These are phyloP conservation scores for Drosophila orosa DNA, from an alignment of 1,140 invertebrate genomes.

Conservation along the genomic window DNA sequence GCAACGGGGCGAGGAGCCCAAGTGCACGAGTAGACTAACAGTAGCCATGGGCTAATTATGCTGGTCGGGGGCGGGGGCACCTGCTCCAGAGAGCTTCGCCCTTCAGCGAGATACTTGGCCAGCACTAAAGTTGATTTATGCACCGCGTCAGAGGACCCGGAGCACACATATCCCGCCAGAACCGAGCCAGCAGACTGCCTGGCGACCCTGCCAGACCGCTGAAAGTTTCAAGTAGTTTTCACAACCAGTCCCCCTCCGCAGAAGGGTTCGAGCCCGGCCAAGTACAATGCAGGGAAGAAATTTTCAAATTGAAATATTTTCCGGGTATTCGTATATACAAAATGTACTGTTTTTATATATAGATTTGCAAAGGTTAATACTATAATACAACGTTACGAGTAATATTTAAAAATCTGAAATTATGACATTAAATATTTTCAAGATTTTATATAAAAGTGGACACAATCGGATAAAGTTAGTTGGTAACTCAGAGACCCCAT, in stretches of 20 bases:
- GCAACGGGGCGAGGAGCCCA: slow-evolving; percentile 3
- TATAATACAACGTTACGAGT: neutral
- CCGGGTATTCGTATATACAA: neutral
- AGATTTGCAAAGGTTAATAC: too few relatives aligned
- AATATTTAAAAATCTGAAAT: too few relatives aligned
- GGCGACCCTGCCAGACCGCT: slow-evolving; percentile 44
- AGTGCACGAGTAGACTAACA: slow-evolving; percentile 55
- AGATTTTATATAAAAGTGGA: too few relatives aligned
- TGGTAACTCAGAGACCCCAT: too few relatives aligned
- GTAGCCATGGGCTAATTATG: slow-evolving; percentile 74
- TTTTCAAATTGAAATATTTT: neutral
- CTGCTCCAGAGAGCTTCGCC: slow-evolving; percentile 40
- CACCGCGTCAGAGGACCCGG: slow-evolving; percentile 23
- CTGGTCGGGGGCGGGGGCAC: slow-evolving; percentile 19
- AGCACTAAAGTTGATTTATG: slow-evolving; percentile 76
- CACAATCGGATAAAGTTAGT: too few relatives aligned
- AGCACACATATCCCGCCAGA: neutral
- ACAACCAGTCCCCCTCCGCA: neutral
- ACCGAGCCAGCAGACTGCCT: slow-evolving; percentile 58
- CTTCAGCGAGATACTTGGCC: slow-evolving; percentile 71
- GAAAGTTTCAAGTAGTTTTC: slow-evolving; percentile 63
- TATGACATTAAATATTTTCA: neutral
- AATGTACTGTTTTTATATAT: neutral
- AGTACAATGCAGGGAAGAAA: neutral
- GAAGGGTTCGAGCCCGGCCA: neutral